phyloP scores from a whole-genome alignment of 1,140 invertebrate genomes.

The Bombyx mori region ASM3026992v2 NC_085124.1:4871501-4872000 shows the following conservation, averaged over 20 bases:
- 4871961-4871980: no score
- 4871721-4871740: constrained; percentile 57
- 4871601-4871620: constrained; percentile 47
- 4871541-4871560: constrained; percentile 61
- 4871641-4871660: constrained; percentile 66
- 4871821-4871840: constrained; percentile 57
- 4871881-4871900: neutral
- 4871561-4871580: constrained; percentile 61
- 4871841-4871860: constrained; percentile 62
- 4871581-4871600: constrained; percentile 28
- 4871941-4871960: no score
- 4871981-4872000: no score
- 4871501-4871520: constrained; percentile 34
- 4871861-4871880: constrained; percentile 26
- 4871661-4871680: constrained; percentile 62
- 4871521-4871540: constrained; percentile 43
- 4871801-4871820: constrained; percentile 47
- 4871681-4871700: constrained; percentile 48
- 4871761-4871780: constrained; percentile 67
- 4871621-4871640: constrained; percentile 65
- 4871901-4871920: no score
- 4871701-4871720: constrained; percentile 61
- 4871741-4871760: constrained; percentile 68
- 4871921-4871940: no score
- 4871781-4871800: constrained; percentile 63